These are phyloP conservation scores for Sarcophilus harrisii DNA, from an alignment of 2,797 vertebrate genomes.

Conservation along the genomic window DNA sequence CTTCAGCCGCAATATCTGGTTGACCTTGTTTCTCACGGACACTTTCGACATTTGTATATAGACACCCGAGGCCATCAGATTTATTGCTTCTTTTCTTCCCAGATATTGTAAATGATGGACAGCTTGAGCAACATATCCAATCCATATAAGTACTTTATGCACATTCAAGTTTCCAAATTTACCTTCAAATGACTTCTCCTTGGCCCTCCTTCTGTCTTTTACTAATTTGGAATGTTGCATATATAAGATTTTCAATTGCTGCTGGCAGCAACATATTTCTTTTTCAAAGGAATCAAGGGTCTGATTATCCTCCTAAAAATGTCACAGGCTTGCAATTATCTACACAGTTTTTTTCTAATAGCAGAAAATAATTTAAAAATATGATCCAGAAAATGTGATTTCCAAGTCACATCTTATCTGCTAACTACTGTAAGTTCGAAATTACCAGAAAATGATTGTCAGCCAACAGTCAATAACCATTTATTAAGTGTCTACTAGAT, in stretches of 20 bases:
- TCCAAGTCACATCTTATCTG: not conserved
- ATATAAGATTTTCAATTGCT: not conserved
- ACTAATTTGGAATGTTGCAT: constrained; percentile 3
- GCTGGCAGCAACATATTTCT: not conserved
- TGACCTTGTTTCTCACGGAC: not conserved
- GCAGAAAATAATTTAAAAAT: not conserved
- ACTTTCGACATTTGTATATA: not conserved
- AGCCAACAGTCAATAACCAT: not conserved
- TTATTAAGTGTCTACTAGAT: not conserved
- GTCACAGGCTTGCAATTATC: not conserved
- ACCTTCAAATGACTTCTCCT: constrained; percentile 18
- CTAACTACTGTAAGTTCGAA: not conserved
- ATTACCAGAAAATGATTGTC: not conserved
- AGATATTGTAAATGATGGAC: not conserved
- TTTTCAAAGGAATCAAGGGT: constrained; percentile 43
- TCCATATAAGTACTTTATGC: not conserved
- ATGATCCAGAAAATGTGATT: not conserved
- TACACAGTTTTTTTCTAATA: not conserved
- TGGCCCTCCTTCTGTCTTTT: not conserved
- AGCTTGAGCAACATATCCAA: not conserved
- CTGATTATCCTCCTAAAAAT: constrained; percentile 2
- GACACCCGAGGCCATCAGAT: not conserved
- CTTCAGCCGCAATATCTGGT: not conserved
- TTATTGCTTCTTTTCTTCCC: not conserved
- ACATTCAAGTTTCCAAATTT: not conserved